phyloP scores from a whole-genome alignment of 1,140 invertebrate genomes.

The Drosophila subpulchrella region DNA sequence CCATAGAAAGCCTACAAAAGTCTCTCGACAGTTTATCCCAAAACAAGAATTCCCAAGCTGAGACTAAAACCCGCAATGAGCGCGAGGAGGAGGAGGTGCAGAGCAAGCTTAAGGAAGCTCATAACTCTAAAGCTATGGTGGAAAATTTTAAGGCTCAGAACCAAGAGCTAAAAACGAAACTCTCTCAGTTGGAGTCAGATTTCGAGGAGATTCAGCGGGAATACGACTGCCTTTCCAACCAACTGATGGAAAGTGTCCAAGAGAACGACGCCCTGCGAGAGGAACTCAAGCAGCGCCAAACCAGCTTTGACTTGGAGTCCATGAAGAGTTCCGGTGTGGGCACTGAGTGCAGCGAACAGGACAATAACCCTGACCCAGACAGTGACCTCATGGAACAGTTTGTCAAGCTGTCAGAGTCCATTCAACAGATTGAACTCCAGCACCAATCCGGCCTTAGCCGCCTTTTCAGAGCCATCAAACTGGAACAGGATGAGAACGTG shows the following conservation, averaged over 20 bases:
- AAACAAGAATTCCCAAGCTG: constrained; percentile 44
- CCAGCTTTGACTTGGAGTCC: constrained; percentile 7
- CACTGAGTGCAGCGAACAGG: constrained; percentile 18
- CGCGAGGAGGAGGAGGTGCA: constrained; percentile 44
- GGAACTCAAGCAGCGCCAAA: constrained; percentile 28
- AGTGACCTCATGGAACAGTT: constrained; percentile 31
- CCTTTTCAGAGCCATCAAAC: constrained; percentile 24
- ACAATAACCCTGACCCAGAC: background rate
- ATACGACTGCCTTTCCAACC: constrained; percentile 71
- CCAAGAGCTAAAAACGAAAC: constrained; percentile 26
- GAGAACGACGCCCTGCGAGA: constrained; percentile 47
- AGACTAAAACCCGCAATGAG: constrained; percentile 46
- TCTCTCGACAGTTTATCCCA: constrained; percentile 39
- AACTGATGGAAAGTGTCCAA: constrained; percentile 69
- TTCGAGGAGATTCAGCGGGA: constrained; percentile 54
- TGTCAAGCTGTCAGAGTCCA: constrained; percentile 29
- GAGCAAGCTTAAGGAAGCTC: constrained; percentile 18
- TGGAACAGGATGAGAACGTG: background rate
- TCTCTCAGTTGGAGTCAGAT: constrained; percentile 33
- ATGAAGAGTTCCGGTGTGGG: constrained; percentile 45
- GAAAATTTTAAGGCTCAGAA: constrained; percentile 28
- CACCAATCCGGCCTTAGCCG: constrained; percentile 22
- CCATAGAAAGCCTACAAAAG: constrained; percentile 47
- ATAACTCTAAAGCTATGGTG: background rate
- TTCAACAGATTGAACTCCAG: constrained; percentile 50